These are phyloP conservation scores for Molossus alvarezi DNA, from an alignment of 2,797 vertebrate genomes.

Conservation along the genomic window DNA sequence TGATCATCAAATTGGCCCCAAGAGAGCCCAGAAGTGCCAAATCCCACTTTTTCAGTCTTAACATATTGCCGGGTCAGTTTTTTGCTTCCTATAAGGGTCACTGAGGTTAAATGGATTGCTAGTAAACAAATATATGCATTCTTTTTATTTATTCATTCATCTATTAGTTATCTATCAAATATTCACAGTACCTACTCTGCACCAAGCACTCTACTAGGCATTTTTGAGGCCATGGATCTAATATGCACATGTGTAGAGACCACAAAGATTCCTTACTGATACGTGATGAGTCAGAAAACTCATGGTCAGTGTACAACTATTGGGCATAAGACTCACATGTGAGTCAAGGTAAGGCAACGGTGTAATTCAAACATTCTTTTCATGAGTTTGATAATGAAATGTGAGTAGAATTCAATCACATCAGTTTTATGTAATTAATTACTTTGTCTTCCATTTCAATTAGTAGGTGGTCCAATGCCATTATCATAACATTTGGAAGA, in stretches of 20 bases:
- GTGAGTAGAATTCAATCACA: conserved; percentile 57
- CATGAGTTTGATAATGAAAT: conserved; percentile 29
- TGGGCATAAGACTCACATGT: conserved; percentile 17
- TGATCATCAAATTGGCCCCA: background rate
- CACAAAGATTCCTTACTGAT: background rate
- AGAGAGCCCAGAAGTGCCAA: background rate
- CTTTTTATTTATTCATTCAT: background rate
- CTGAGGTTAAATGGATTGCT: background rate
- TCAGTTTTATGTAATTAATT: conserved; percentile 55
- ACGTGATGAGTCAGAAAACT: conserved; percentile 35
- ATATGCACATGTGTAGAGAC: background rate
- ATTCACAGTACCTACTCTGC: conserved; percentile 5
- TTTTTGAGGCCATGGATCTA: conserved; percentile 6
- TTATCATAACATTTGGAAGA: conserved; percentile 56
- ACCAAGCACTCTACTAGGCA: background rate
- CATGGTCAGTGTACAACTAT: background rate
- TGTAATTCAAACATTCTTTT: conserved; percentile 34
- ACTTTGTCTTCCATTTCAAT: conserved; percentile 53
- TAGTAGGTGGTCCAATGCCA: conserved; percentile 27
- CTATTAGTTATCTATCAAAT: background rate
- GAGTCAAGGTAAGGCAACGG: background rate
- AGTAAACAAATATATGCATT: background rate
- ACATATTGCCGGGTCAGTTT: background rate
- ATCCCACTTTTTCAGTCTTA: background rate
- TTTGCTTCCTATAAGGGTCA: background rate